Evolutionary conservation across 2,888 invertebrate species (phyloP).

Genomic region (Netelia inedita): DNA sequence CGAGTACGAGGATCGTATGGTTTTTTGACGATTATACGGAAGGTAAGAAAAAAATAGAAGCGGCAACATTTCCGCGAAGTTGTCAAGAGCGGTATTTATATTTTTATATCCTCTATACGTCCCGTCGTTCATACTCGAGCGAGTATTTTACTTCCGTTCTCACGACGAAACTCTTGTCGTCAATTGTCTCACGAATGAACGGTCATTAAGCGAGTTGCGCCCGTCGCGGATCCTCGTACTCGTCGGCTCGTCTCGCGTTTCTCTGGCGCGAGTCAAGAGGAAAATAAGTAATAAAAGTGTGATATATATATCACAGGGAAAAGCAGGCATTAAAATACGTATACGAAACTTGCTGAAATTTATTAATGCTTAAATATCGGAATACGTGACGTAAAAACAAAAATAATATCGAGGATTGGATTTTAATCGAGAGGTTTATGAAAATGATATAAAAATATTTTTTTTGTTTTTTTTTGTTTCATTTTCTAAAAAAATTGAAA

Average conservation of each 20-base stretch:
- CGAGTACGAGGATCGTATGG: constrained; percentile 54
- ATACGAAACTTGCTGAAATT: neutral
- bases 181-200: constrained; percentile 64
- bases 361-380: neutral
- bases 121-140: constrained; percentile 36
- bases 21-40: neutral
- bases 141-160: constrained; percentile 64
- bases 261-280: constrained; percentile 28
- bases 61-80: neutral
- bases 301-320: constrained; percentile 32
- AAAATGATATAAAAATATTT: neutral
- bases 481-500: constrained; percentile 18
- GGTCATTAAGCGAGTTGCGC: constrained; percentile 57
- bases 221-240: constrained; percentile 54
- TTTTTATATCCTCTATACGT: constrained; percentile 12
- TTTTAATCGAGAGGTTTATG: neutral
- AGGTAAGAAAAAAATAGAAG: constrained; percentile 15
- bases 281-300: constrained; percentile 32
- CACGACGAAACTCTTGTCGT: constrained; percentile 58
- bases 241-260: constrained; percentile 40
- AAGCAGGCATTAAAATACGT: constrained; percentile 50
- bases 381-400: neutral
- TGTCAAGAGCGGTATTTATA: constrained; percentile 1
- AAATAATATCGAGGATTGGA: constrained; percentile 29
- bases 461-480: constrained; percentile 7